Conservation (phyloP, 2,113 vertebrate genomes). For the Nannospalax galili region DNA sequence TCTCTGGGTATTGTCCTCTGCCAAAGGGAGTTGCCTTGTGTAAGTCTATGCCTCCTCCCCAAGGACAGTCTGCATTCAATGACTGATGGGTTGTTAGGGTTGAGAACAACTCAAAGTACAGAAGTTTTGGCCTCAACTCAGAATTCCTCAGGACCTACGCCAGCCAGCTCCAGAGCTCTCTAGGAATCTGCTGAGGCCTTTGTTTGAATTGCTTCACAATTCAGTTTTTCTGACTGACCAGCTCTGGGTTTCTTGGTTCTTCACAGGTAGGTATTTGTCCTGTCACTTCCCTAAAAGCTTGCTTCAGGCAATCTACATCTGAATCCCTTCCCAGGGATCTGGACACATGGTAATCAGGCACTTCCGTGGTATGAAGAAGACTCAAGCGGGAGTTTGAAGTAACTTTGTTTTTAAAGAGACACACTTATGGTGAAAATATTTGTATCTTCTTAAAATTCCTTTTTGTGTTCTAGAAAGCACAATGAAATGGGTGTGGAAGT, state of each 20-base stretch:
- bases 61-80: background rate
- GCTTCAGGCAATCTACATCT: background rate
- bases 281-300: background rate
- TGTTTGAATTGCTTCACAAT: background rate
- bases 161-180: background rate
- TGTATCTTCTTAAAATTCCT: no score
- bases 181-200: background rate
- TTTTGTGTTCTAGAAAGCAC: no score
- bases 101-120: background rate
- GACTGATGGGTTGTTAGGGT: background rate
- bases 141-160: background rate
- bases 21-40: slow-evolving; percentile 28
- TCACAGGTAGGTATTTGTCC: background rate
- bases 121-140: slow-evolving; percentile 11
- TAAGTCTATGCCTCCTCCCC: background rate
- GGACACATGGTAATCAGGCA: background rate
- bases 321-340: background rate
- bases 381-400: background rate
- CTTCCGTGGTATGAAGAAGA: background rate
- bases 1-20: slow-evolving; percentile 34
- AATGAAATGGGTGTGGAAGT: no score
- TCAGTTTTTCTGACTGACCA: background rate
- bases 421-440: no score
- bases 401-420: no score
- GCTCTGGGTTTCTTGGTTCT: background rate